phyloP scores from a whole-genome alignment of 2,113 vertebrate species.

The Tiliqua scincoides region DNA sequence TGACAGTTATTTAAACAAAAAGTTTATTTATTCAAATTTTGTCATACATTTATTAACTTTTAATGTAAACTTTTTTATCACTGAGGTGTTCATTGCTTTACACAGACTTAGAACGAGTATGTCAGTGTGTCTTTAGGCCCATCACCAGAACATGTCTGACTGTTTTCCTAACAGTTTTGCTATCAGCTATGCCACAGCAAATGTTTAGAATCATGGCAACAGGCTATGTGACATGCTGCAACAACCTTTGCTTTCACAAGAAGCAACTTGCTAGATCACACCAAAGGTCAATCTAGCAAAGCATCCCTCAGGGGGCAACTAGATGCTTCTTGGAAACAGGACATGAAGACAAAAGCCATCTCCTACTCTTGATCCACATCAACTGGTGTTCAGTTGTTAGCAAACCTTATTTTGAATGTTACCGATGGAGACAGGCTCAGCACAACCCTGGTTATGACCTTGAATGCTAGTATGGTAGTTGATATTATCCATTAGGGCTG shows the following conservation, averaged over 20 bases:
- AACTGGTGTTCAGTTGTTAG: neutral
- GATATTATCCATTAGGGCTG: neutral
- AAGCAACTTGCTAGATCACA: neutral
- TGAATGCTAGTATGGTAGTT: neutral
- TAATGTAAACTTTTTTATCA: neutral
- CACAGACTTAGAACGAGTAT: neutral
- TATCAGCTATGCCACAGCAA: neutral
- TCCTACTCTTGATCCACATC: neutral
- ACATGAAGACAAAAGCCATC: neutral
- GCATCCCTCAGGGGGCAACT: neutral
- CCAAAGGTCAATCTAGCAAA: neutral
- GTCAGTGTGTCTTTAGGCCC: neutral
- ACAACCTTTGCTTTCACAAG: neutral
- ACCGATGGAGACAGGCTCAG: neutral
- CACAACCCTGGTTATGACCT: neutral
- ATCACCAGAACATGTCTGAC: neutral
- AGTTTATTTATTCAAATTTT: too few relatives aligned
- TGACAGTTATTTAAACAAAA: too few relatives aligned
- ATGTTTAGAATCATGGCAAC: neutral
- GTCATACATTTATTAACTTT: neutral
- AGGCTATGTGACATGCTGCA: neutral
- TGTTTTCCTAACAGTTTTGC: neutral
- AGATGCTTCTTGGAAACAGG: neutral
- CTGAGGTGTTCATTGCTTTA: neutral
- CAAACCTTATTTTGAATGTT: neutral